Base-by-base conservation (phyloP, 1,140 invertebrate species). In the Polyergus mexicanus region DNA sequence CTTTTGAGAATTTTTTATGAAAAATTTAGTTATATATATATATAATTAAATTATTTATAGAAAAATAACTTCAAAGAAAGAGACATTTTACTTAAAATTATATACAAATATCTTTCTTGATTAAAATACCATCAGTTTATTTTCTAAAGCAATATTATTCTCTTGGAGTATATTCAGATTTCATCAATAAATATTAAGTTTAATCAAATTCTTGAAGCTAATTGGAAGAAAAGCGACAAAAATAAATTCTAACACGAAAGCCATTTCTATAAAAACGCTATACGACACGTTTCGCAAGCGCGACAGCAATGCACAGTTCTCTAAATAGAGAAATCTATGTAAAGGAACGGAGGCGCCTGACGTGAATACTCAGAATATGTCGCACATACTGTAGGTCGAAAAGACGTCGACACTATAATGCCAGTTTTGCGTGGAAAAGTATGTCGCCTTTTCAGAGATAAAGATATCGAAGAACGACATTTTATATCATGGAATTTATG, bases 321-420 rank as follows among this genome's bases (percentile, higher is more conserved):
- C 78, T 83, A 83, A 83, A 83, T 83, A 83, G 68, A 74, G 68
- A 74, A 83, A 58, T 83, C 78, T 83, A 83, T 83, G 78, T 83
- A 83, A 83, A 74, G 78, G 78, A 35, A 74, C 60, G 78, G 28
- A 83, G 38, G 68, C 54, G 28, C 54, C 68, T 83, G 78, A 83
- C 78, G 68, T 83, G 78, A 83, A 83, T 83, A 60, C 54, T 44
- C 28, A 8, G 41, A 62, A 83, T 83, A 56, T 83, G 44, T 69
- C 76, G 63, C 38, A 54, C 38, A n/a, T 83, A 83, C 54, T 7
- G 54, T 72, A 60, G 16, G 68, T 72, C 38, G 68, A 72, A 83
- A 83, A 83, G 78, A 83, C 28, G 68, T 72, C 28, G 68, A 65
- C 28, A 35, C 28, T 32, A 63, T 80, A 80, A 80, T 41, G 63